These are phyloP conservation scores for Peromyscus leucopus DNA, from an alignment of 2,113 vertebrate genomes.

Conservation along the genomic window DNA sequence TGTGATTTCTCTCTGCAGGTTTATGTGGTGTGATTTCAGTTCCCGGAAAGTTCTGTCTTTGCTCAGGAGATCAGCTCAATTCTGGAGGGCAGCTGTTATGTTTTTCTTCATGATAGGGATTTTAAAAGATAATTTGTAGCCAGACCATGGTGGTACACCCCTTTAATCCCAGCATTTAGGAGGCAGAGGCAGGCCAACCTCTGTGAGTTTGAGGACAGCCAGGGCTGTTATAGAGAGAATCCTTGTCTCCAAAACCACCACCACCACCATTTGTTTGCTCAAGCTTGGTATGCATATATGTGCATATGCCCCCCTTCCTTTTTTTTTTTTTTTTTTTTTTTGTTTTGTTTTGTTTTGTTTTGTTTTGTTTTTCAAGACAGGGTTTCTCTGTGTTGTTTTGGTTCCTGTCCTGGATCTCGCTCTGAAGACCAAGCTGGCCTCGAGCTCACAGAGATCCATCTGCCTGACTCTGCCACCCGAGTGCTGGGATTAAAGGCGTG, in stretches of 20 bases:
- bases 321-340: too few relatives aligned
- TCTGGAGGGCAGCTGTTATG: background rate
- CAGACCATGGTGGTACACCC: background rate
- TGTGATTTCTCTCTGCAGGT: background rate
- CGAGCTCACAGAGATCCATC: too few relatives aligned
- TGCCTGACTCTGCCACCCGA: too few relatives aligned
- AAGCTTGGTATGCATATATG: background rate
- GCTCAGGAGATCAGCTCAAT: background rate
- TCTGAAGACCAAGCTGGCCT: too few relatives aligned
- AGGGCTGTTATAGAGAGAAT: background rate
- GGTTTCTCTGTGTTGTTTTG: too few relatives aligned
- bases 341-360: too few relatives aligned
- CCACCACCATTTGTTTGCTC: background rate
- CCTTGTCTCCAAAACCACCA: background rate
- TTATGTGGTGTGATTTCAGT: background rate
- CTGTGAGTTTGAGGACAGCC: background rate
- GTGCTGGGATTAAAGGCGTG: too few relatives aligned
- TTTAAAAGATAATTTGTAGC: background rate
- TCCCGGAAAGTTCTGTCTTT: background rate
- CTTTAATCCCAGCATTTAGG: background rate
- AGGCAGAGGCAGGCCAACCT: background rate
- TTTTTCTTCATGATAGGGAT: background rate
- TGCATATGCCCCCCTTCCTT: background rate
- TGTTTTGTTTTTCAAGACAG: too few relatives aligned
- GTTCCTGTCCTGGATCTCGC: too few relatives aligned